These are phyloP conservation scores for Teinopalpus imperialis DNA, from an alignment of 2,888 invertebrate species.

Conservation along the genomic window DNA sequence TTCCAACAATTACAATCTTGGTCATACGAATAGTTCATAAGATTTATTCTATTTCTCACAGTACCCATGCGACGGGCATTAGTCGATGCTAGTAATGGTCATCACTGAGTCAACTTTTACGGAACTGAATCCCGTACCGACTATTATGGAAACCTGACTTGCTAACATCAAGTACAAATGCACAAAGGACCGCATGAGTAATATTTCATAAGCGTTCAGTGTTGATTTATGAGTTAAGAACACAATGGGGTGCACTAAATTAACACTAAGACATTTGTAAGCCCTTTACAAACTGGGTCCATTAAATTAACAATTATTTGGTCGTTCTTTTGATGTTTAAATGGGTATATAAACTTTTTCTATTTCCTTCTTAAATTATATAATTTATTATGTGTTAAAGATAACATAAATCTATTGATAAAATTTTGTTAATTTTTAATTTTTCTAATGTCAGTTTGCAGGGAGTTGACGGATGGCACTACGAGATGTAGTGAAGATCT, in stretches of 20 bases:
- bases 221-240: slow-evolving; percentile 27
- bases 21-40: background rate
- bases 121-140: slow-evolving; percentile 34
- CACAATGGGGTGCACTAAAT: slow-evolving; percentile 20
- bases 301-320: slow-evolving; percentile 4
- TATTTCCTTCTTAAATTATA: too few relatives aligned
- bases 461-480: too few relatives aligned
- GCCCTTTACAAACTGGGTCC: slow-evolving; percentile 2
- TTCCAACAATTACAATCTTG: background rate
- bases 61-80: slow-evolving; percentile 1
- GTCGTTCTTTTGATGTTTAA: slow-evolving; percentile 5
- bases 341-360: too few relatives aligned
- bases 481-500: too few relatives aligned
- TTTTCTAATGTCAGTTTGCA: too few relatives aligned
- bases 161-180: slow-evolving; percentile 24
- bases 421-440: too few relatives aligned
- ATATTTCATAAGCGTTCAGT: slow-evolving; percentile 32
- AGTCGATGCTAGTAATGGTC: slow-evolving; percentile 16
- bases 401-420: too few relatives aligned
- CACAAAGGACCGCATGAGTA: slow-evolving; percentile 35
- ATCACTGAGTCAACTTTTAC: slow-evolving; percentile 38
- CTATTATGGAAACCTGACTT: slow-evolving; percentile 37
- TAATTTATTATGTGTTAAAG: too few relatives aligned
- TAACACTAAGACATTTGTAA: slow-evolving; percentile 5
- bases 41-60: slow-evolving; percentile 5